Evolutionary conservation across 2,888 invertebrate genomes (phyloP), one percentile per base, ranked within the genome.

Genomic region (Chrysolina haemoptera): DNA sequence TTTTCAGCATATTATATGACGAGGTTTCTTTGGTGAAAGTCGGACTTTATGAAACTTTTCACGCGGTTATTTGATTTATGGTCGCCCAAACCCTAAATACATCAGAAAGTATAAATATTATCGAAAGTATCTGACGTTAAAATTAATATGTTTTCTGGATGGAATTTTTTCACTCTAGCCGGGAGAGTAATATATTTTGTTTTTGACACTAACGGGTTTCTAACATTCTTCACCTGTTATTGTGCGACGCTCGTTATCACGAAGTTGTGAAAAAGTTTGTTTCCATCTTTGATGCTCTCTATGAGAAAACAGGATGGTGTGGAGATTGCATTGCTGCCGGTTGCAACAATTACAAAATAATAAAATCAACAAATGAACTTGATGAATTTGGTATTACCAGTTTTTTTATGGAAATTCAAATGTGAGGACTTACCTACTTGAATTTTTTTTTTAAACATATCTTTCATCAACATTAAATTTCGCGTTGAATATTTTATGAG

Each of bases 71-170:
- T 77, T 83, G 83, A 83, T 83, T 83, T 82, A 83, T 82, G 83
- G 78, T 78, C 75, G 76, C 77, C 75, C 78, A 78, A 79, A 78
- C 78, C 77, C 68, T 59, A 69, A 72, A 75, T 71, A 78, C 76
- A 78, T 78, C 78, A 80, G 80, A 82, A 84, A 84, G 84, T 84
- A 84, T 84, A 84, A 84, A 85, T 84, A 85, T 84, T 83, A 84
- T 84, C 84, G 81, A 27, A 59, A 59, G 59, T 59, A 35, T 59
- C 27, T 59, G 27, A 59, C 59, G 53, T 53, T 53, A 14, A 12
- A 20, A 22, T 53, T 12, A 14, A 53, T 53, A 53, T 53, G 20
- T 53, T 53, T 20, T 53, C 53, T 14, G 9, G 27, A n/a, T 27
- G 27, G 35, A 35, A 59, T 59, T 73, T 70, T 73, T 68, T 68